Base-by-base conservation (phyloP, 2,888 invertebrate genomes). In the Ormyrus thymus region DNA sequence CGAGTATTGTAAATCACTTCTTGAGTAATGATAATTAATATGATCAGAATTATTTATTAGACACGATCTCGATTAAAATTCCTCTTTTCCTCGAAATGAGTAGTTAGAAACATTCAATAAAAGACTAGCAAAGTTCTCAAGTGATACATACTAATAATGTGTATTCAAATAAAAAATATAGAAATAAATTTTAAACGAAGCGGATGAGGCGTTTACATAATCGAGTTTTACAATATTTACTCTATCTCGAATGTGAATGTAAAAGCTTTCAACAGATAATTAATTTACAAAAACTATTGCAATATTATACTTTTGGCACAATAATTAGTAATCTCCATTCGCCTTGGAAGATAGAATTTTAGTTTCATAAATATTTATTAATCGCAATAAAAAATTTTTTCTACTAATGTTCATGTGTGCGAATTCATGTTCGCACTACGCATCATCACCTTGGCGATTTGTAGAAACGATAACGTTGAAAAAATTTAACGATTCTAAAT, bases 1-100 rank as follows among this genome's bases (percentile, higher is more conserved):
- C 15, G 46, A 7, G 8, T 10, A n/a, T 48, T 59, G 46, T 79
- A 79, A 64, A 79, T 74, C 74, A 74, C 64, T 70, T 68, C 65
- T 15, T 51, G 53, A 64, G 51, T 65, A 61, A 73, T 74, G 74
- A 73, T 79, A 74, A 78, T 78, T 69, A 53, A 62, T 64, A 70
- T 46, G 53, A 79, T 59, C 56, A 1, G 29, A 58, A 61, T 78
- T 65, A 70, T 74, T 79, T 79, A 79, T 74, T 70, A 46, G 64
- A 55, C 56, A 68, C 69, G 59, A 59, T 70, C 53, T 65, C 69
- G 29, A 58, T 74, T 55, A 1, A 48, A 64, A 58, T 51, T 58
- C 56, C 50, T 46, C 11, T 69, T 69, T 73, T 70, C 53, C 48
- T 65, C 13, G 56, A 78, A 69, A 66, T 29, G 58, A 59, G 50